These are phyloP conservation scores for Pseudomyrmex sp. DNA, from an alignment of 1,140 invertebrate species.

Conservation along the genomic window DNA sequence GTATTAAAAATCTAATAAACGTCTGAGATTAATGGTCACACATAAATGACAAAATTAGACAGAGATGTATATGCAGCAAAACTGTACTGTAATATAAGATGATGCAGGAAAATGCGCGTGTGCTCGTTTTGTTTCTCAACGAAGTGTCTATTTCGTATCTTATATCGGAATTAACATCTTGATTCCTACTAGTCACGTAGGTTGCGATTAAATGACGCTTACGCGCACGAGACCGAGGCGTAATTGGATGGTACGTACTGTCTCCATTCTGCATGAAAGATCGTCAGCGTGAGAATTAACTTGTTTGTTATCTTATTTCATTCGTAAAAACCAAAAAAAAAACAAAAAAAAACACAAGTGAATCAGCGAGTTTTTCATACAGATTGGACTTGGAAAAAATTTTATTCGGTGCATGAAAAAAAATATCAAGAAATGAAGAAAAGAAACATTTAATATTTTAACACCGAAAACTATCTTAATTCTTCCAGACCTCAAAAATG, in stretches of 20 bases:
- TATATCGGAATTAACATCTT: conserved; percentile 65
- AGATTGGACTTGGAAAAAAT: not conserved
- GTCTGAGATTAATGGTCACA: conserved; percentile 1
- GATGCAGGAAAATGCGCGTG: conserved; percentile 33
- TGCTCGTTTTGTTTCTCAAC: conserved; percentile 40
- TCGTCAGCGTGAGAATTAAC: conserved; percentile 59
- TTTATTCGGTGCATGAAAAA: not conserved
- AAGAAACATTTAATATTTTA: not conserved
- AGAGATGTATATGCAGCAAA: not conserved
- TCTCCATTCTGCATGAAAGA: conserved; percentile 23
- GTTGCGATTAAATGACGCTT: conserved; percentile 65
- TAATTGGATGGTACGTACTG: conserved; percentile 67
- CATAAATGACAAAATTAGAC: conserved; percentile 16
- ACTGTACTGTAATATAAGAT: conserved; percentile 4
- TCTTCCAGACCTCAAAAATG: too few species aligned
- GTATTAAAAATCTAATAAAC: not conserved
- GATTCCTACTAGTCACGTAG: conserved; percentile 66
- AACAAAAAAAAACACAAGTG: not conserved
- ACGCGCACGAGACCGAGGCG: conserved; percentile 31
- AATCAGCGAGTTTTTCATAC: not conserved
- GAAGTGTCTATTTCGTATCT: conserved; percentile 55
- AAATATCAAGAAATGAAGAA: not conserved
- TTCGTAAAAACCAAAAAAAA: not conserved
- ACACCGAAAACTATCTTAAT: not conserved
- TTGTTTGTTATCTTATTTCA: conserved; percentile 43